Percentiles rank a stretch among this genome's conserved stretches.
Conservation (phyloP, 2,888 invertebrate species). For the Hylaea fasciaria region DNA sequence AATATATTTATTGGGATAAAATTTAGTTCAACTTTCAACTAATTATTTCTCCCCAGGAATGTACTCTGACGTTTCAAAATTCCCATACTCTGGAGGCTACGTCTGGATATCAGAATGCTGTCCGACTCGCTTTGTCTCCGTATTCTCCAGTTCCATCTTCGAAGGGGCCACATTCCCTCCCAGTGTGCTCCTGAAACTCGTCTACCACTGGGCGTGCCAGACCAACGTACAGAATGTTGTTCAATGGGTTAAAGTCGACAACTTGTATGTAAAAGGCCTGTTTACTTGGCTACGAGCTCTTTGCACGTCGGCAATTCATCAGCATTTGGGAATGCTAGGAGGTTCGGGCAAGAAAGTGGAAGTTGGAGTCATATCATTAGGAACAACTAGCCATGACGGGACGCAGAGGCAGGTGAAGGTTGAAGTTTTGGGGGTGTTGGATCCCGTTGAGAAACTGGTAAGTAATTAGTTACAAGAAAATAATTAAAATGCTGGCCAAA, state of each 20-base stretch:
- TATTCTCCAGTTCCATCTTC: constrained; percentile 94
- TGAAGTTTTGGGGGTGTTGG: constrained; percentile 93
- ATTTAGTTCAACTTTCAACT: too few species aligned
- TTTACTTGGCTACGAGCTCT: constrained; percentile 88
- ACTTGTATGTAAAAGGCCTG: constrained; percentile 84
- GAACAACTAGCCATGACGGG: constrained; percentile 92
- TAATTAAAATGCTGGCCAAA: too few species aligned
- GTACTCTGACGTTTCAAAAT: constrained; percentile 93
- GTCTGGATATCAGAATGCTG: constrained; percentile 97
- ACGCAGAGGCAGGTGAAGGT: constrained; percentile 92
- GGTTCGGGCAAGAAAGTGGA: constrained; percentile 89
- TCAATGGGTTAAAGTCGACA: constrained; percentile 92
- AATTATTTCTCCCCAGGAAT: constrained; percentile 86
- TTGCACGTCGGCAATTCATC: constrained; percentile 92
- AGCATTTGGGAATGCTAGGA: constrained; percentile 90
- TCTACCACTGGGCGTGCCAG: constrained; percentile 97
- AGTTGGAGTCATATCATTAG: constrained; percentile 94
- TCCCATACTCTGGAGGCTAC: constrained; percentile 95
- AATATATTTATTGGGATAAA: too few species aligned
- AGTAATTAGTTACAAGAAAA: constrained; percentile 39
- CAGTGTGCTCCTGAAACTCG: constrained; percentile 91
- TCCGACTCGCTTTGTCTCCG: constrained; percentile 92
- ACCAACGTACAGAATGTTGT: constrained; percentile 95
- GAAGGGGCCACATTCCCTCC: constrained; percentile 94
- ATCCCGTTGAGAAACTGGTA: constrained; percentile 88